Evolutionary conservation across 1,140 invertebrate genomes (phyloP), one percentile per base, ranked within the genome.

Genomic region (Tyrophagus putrescentiae): DNA sequence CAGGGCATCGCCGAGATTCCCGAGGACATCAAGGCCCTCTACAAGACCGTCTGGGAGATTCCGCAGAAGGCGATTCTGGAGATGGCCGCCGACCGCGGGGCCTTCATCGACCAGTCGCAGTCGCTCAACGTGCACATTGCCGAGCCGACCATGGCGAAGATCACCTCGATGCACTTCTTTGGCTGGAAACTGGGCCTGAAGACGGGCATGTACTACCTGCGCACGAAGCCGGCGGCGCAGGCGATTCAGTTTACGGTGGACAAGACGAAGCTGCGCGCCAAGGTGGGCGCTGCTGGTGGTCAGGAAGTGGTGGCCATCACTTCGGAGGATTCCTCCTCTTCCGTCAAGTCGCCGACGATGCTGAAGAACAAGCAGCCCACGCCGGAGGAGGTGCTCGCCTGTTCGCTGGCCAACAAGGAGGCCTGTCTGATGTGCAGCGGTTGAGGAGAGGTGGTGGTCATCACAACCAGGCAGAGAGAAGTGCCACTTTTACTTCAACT

Each of bases 1-100:
- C 93, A 97, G 79, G 80, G 83, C 64, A 90, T 98, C 65, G 80
- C 82, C 21, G 74, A 74, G 39, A 94, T 99, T 69, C 93, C 95
- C 0, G 77, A 84, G 62, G 80, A 96, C 60, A 75, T 98, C 13
- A 90, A 94, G 70, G 78, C 80, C 7, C 76, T 98, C 4, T 98
- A 98, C 71, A 95, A 95, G 75, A 99, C 95, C 3, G 92, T 97
- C 0, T 98, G 95, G 96, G 96, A 99, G 75, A 90, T 99, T 56
- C 83, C 88, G 0, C 93, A 98, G 61, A 95, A 92, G 70, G 80
- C 79, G 4, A 82, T 97, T 1, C 81, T 99, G 32, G 82, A 97
- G 72, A 98, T 98, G 95, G 91, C 95, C 27, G 92, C 91, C 2
- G 96, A 98, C 73, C 78, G 95, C 65, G 93, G 89, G 5, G 90